Base-by-base conservation (phyloP, 2,888 invertebrate genomes). In the Andrena bucephala region DNA sequence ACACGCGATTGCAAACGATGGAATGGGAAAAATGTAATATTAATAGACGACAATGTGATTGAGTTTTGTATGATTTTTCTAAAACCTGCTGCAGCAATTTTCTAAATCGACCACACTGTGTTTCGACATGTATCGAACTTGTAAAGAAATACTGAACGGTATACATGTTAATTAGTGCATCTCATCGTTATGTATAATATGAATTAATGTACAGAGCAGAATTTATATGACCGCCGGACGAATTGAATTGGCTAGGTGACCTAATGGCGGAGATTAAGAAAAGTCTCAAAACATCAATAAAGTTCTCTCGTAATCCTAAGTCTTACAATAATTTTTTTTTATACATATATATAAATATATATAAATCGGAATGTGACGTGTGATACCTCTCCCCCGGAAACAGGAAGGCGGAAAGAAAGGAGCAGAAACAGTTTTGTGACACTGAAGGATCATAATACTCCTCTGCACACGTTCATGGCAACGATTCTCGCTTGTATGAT, bases 241-340 rank as follows among this genome's bases (percentile, higher is more conserved):
- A 76, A 70, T 80, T 52, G 60, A 79, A 65, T 82, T 68, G 65
- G 62, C 42, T 66, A 71, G 60, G 48, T 74, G 63, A 71, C 33
- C 36, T 77, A 29, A 82, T 7, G 24, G 52, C 65, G 48, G 71
- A 68, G 52, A 69, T 83, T 57, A 27, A 57, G 77, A 16, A 67
- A 80, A 59, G 68, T 85, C 74, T 84, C 76, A 70, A 85, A 78
- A 78, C 84, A 62, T 87, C 77, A 91, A 89, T 85, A 90, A 91
- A 90, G 83, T 87, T 89, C 54, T 89, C 85, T 90, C 87, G 74
- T 90, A 85, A 42, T 88, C 85, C 76, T 85, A 79, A 77, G 57
- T 24, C 24, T 42, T 69, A 84, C 36, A 57, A 73, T 72, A 77
- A 76, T 75, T 73, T 76, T 80, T 83, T 82, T 77, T 78, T 65